Percentiles rank a stretch among this genome's conserved stretches.
Evolutionary conservation across 2,797 vertebrate species (phyloP).

Genomic region (Triplophysa bombifrons): DNA sequence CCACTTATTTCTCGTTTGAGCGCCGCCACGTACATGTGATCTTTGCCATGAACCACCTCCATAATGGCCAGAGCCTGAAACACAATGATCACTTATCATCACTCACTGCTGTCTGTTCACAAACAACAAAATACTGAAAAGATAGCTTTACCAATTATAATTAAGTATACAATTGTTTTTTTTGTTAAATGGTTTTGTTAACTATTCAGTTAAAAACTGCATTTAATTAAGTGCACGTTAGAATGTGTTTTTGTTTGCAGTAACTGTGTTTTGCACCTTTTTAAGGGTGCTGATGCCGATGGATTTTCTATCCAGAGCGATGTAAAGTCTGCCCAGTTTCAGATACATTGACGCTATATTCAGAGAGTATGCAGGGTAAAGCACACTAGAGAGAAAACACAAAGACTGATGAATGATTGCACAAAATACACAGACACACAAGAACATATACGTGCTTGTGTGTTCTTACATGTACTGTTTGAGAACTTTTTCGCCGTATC

Average conservation of each 20-base stretch:
- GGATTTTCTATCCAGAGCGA: constrained; percentile 76
- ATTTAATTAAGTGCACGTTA: too few relatives aligned
- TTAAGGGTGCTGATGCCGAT: constrained; percentile 79
- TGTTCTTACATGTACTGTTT: constrained; percentile 85
- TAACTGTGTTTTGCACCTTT: constrained; percentile 71
- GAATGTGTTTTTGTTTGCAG: too few relatives aligned
- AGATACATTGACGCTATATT: constrained; percentile 96
- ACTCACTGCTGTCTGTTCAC: constrained; percentile 31
- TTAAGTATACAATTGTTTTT: too few relatives aligned
- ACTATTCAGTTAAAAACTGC: too few relatives aligned
- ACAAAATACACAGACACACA: not conserved
- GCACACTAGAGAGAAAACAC: constrained; percentile 69
- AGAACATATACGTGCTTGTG: not conserved
- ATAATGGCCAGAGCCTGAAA: constrained; percentile 90
- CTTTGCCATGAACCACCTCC: constrained; percentile 93
- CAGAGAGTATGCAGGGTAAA: constrained; percentile 90
- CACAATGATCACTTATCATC: constrained; percentile 16
- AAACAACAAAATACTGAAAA: too few relatives aligned
- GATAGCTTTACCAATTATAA: too few relatives aligned
- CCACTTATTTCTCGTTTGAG: constrained; percentile 83
- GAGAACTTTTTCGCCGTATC: constrained; percentile 90
- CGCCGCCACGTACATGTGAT: constrained; percentile 88
- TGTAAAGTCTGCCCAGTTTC: constrained; percentile 89
- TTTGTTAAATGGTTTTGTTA: too few relatives aligned
- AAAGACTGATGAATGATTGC: not conserved